Evolutionary conservation across 2,797 vertebrate species (phyloP).

Genomic region (Rhinophrynus dorsalis): DNA sequence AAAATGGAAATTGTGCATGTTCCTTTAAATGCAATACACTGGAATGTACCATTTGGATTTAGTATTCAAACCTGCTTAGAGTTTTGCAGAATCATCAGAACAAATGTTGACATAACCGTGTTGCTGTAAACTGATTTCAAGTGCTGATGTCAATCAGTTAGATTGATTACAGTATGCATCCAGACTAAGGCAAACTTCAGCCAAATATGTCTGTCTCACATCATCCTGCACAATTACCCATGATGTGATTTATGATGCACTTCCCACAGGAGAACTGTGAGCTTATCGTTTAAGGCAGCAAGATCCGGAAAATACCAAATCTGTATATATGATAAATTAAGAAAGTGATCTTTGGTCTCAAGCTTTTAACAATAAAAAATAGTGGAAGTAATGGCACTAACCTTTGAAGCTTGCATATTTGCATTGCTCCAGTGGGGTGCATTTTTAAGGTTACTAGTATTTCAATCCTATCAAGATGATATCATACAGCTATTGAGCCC

Average conservation of each 20-base stretch:
- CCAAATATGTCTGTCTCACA: slow-evolving; percentile 52
- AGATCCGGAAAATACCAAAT: slow-evolving; percentile 49
- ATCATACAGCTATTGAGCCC: neutral
- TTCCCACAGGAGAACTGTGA: slow-evolving; percentile 46
- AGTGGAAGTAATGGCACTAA: slow-evolving; percentile 31
- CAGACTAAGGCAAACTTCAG: slow-evolving; percentile 52
- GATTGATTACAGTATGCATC: slow-evolving; percentile 53
- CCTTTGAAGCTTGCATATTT: slow-evolving; percentile 31
- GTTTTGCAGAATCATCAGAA: slow-evolving; percentile 26
- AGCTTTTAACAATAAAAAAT: slow-evolving; percentile 48
- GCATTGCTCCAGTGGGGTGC: neutral
- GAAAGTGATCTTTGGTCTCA: slow-evolving; percentile 25
- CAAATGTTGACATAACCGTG: slow-evolving; percentile 41
- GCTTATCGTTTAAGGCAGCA: slow-evolving; percentile 48
- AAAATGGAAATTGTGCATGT: too few species aligned
- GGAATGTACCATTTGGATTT: neutral
- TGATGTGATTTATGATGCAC: slow-evolving; percentile 59
- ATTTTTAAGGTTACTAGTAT: slow-evolving; percentile 1
- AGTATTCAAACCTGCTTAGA: slow-evolving; percentile 20
- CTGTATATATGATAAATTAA: slow-evolving; percentile 32
- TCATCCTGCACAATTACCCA: slow-evolving; percentile 56
- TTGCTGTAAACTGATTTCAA: slow-evolving; percentile 53
- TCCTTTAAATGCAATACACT: neutral
- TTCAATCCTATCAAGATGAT: neutral
- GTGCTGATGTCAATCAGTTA: slow-evolving; percentile 57